Conservation (phyloP, 2,888 invertebrate genomes). For the Argynnis bischoffii region DNA sequence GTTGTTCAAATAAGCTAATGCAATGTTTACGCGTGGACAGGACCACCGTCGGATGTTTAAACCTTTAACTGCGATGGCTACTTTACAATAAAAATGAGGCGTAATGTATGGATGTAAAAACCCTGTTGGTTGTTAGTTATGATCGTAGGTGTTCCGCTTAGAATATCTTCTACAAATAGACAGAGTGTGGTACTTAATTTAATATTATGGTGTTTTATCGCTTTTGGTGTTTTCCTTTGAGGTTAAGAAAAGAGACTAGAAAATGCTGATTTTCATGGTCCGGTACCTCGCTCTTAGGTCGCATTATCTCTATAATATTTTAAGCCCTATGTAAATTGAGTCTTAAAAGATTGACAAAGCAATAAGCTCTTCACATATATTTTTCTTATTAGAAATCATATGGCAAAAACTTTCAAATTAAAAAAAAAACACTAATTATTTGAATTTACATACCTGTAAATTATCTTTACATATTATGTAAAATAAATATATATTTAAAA, state of each 20-base stretch:
- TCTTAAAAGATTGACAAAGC: too few species aligned
- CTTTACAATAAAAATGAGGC: slow-evolving; percentile 61
- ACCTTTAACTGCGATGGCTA: slow-evolving; percentile 49
- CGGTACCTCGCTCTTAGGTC: too few species aligned
- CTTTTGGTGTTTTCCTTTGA: not conserved
- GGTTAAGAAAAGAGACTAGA: not conserved
- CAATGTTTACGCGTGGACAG: slow-evolving; percentile 31
- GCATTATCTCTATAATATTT: too few species aligned
- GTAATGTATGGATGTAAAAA: slow-evolving; percentile 57
- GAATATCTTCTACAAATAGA: slow-evolving; percentile 5
- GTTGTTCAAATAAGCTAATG: slow-evolving; percentile 23
- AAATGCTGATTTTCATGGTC: too few species aligned
- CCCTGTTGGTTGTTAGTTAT: slow-evolving; percentile 41
- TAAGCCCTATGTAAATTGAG: too few species aligned
- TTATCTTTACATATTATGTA: too few species aligned
- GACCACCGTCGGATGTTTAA: slow-evolving; percentile 77
- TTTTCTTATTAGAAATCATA: too few species aligned
- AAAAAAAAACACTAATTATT: too few species aligned
- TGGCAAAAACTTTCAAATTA: too few species aligned
- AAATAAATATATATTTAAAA: too few species aligned
- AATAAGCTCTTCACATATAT: too few species aligned
- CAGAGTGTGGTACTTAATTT: not conserved
- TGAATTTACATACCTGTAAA: too few species aligned
- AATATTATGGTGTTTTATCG: slow-evolving; percentile 1
- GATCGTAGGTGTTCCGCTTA: slow-evolving; percentile 39